Percentiles rank a stretch among this genome's conserved stretches.
Conservation (phyloP, 1,140 invertebrate species). For the Macrobrachium nipponense region DNA sequence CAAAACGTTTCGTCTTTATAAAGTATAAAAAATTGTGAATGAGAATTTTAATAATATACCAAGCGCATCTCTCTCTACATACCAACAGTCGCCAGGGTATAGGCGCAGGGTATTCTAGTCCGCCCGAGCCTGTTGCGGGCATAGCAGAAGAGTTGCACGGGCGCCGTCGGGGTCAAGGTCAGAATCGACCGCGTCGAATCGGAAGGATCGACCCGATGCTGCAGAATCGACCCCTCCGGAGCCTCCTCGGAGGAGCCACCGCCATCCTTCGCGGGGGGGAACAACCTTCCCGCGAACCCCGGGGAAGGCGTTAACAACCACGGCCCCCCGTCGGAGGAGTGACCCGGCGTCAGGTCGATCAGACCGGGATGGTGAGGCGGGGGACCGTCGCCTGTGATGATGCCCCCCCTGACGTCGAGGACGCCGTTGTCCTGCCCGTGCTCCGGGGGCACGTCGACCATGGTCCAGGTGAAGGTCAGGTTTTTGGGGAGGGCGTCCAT, state of each 20-base stretch:
- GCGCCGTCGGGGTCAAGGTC: constrained; percentile 41
- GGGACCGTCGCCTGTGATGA: constrained; percentile 56
- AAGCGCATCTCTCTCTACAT: neutral
- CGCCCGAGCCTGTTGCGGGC: constrained; percentile 45
- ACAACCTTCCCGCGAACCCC: constrained; percentile 8
- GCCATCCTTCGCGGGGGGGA: neutral
- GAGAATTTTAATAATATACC: too few species aligned
- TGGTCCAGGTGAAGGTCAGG: constrained; percentile 47
- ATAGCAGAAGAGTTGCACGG: constrained; percentile 55
- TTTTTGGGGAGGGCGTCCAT: constrained; percentile 50
- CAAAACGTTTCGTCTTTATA: too few species aligned
- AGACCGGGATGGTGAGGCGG: constrained; percentile 37
- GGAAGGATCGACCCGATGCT: constrained; percentile 22
- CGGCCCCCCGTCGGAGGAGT: neutral
- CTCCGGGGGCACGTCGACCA: constrained; percentile 23
- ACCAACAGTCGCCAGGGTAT: constrained; percentile 49
- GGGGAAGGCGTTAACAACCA: constrained; percentile 20
- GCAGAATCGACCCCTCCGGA: neutral
- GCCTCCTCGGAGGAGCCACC: neutral
- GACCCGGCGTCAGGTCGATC: constrained; percentile 51
- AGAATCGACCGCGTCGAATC: constrained; percentile 38
- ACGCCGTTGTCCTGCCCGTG: constrained; percentile 25
- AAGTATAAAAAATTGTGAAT: too few species aligned
- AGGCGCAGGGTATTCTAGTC: constrained; percentile 51
- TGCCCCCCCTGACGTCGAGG: constrained; percentile 27